phyloP scores from a whole-genome alignment of 2,113 vertebrate genomes.

The Apus apus region DNA sequence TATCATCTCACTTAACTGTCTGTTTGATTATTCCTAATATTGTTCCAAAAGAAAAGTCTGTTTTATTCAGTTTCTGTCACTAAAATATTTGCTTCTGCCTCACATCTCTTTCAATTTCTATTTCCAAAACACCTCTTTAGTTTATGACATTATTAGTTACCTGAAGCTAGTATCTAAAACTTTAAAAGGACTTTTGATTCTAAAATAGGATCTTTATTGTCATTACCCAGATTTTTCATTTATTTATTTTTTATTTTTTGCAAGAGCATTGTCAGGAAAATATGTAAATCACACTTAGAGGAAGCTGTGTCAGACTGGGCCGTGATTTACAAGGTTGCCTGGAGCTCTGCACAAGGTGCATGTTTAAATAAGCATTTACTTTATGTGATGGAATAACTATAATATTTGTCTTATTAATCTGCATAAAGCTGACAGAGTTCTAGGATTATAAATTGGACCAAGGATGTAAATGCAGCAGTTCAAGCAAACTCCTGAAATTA shows the following conservation, averaged over 20 bases:
- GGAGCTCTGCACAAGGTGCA: not conserved
- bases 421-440: not conserved
- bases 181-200: not conserved
- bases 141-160: not conserved
- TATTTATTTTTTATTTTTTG: conserved; percentile 18
- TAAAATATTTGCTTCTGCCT: not conserved
- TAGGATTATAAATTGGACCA: not conserved
- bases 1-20: not conserved
- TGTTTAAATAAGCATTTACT: conserved; percentile 43
- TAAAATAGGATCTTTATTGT: not conserved
- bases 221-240: not conserved
- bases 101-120: not conserved
- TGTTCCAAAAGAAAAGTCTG: not conserved
- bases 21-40: not conserved
- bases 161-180: not conserved
- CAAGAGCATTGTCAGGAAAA: not conserved
- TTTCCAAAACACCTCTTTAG: not conserved
- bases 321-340: conserved; percentile 33
- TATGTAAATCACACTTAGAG: not conserved
- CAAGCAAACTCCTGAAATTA: not conserved
- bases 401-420: conserved; percentile 49
- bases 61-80: not conserved
- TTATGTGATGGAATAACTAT: not conserved
- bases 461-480: conserved; percentile 5
- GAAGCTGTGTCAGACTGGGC: not conserved